These are phyloP conservation scores for Erannis defoliaria DNA, from an alignment of 2,888 invertebrate species.

Conservation along the genomic window DNA sequence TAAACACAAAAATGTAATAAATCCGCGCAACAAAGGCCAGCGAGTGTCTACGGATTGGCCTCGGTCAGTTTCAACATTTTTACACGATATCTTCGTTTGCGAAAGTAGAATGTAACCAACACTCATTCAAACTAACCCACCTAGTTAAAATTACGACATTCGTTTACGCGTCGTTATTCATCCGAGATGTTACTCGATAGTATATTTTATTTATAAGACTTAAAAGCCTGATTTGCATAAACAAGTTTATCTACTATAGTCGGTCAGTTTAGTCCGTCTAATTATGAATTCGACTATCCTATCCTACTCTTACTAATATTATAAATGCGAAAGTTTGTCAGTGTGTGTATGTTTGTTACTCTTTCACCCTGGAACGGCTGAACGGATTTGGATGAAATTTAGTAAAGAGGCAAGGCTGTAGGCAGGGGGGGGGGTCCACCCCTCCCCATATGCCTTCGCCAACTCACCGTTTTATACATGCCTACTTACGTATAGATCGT, in stretches of 20 bases:
- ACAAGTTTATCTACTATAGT: slow-evolving; percentile 4
- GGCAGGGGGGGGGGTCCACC: too few species aligned
- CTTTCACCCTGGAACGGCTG: too few species aligned
- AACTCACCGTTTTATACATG: too few species aligned
- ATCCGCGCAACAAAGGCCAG: slow-evolving; percentile 65
- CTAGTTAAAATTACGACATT: slow-evolving; percentile 56
- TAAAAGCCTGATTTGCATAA: slow-evolving; percentile 22
- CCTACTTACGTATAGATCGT: too few species aligned
- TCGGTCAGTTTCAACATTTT: slow-evolving; percentile 74
- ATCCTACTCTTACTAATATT: too few species aligned
- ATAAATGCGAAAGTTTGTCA: too few species aligned
- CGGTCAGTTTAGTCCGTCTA: too few species aligned
- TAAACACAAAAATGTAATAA: slow-evolving; percentile 61
- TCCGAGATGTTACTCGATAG: slow-evolving; percentile 24
- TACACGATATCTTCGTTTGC: slow-evolving; percentile 78
- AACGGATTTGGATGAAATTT: too few species aligned
- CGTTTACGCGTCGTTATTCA: slow-evolving; percentile 42
- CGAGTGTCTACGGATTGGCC: slow-evolving; percentile 55
- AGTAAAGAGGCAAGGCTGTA: too few species aligned
- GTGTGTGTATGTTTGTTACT: too few species aligned
- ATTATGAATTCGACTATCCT: too few species aligned
- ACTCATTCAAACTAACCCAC: slow-evolving; percentile 61
- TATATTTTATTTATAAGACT: slow-evolving; percentile 5
- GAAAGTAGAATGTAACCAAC: slow-evolving; percentile 70
- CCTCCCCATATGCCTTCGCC: too few species aligned